Percentiles rank a stretch among this genome's conserved stretches.
Conservation (phyloP, 2,888 invertebrate genomes). For the Calameuta pallipes region DNA sequence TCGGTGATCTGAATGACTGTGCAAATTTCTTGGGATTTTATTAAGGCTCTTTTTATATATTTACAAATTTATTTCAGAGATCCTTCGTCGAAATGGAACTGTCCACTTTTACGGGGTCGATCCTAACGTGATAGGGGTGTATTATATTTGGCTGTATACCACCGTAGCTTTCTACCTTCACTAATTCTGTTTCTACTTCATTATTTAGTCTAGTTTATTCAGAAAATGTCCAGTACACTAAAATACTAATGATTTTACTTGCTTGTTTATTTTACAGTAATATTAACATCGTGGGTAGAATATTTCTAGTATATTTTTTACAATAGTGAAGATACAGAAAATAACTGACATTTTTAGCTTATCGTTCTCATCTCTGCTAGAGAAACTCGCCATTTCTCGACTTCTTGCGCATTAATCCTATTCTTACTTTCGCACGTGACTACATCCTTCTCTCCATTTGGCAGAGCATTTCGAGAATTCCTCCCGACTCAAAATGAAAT, state of each 20-base stretch:
- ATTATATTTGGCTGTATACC: neutral
- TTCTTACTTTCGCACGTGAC: neutral
- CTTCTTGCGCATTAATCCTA: neutral
- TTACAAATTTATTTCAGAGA: neutral
- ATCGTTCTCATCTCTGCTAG: neutral
- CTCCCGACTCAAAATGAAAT: neutral
- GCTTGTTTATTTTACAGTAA: neutral
- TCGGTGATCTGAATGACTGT: neutral
- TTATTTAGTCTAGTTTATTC: neutral
- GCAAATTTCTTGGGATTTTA: neutral
- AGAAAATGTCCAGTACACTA: neutral
- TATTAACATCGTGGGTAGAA: neutral
- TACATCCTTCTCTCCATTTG: neutral
- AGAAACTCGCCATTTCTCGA: neutral
- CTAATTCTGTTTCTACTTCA: neutral
- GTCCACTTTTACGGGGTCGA: neutral
- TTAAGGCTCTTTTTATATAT: neutral
- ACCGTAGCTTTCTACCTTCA: neutral
- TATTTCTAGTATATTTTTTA: neutral
- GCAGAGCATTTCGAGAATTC: neutral
- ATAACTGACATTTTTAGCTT: neutral
- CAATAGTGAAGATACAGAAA: neutral
- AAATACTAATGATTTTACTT: neutral
- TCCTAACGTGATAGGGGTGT: neutral
- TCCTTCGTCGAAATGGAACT: neutral